These are phyloP conservation scores for Penaeus japonicus DNA, from an alignment of 1,140 invertebrate species.

Conservation along the genomic window DNA sequence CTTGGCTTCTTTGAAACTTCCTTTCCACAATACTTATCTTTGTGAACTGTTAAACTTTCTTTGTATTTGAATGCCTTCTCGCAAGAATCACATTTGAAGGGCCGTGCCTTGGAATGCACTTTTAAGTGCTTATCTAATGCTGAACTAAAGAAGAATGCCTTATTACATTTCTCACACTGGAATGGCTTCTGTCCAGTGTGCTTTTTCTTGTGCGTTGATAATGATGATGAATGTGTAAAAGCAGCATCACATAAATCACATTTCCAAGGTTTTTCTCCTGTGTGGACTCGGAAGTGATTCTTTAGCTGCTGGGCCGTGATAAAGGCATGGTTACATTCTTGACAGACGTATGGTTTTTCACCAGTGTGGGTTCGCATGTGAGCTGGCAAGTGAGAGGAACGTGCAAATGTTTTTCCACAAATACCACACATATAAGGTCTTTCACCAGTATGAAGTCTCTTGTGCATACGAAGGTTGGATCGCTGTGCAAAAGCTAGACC, in stretches of 20 bases:
- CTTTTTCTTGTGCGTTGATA: conserved; percentile 58
- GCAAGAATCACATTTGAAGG: conserved; percentile 55
- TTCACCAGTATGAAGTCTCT: conserved; percentile 59
- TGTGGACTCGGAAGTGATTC: conserved; percentile 60
- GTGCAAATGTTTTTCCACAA: conserved; percentile 60
- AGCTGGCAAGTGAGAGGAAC: conserved; percentile 55
- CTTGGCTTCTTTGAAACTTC: conserved; percentile 56
- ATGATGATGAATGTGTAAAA: conserved; percentile 56
- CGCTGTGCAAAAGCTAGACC: conserved; percentile 58
- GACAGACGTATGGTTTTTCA: conserved; percentile 59
- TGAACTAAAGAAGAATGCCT: conserved; percentile 63
- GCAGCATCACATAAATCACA: conserved; percentile 56
- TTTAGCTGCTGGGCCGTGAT: conserved; percentile 59
- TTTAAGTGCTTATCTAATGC: conserved; percentile 59
- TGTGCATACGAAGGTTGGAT: conserved; percentile 59
- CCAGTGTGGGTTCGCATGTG: conserved; percentile 60
- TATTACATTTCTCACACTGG: conserved; percentile 57
- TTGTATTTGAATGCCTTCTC: conserved; percentile 59
- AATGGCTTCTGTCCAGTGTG: conserved; percentile 59
- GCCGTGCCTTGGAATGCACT: conserved; percentile 57
- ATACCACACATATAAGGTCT: conserved; percentile 59
- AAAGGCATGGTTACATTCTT: conserved; percentile 59
- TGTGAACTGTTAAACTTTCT: conserved; percentile 59
- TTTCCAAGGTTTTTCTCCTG: conserved; percentile 60
- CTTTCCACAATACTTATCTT: conserved; percentile 58